A percentile compares a stretch with the other conserved stretches of the same genome.
Evolutionary conservation across 2,888 invertebrate genomes (phyloP).

Genomic region (Heliconius charithonia): DNA sequence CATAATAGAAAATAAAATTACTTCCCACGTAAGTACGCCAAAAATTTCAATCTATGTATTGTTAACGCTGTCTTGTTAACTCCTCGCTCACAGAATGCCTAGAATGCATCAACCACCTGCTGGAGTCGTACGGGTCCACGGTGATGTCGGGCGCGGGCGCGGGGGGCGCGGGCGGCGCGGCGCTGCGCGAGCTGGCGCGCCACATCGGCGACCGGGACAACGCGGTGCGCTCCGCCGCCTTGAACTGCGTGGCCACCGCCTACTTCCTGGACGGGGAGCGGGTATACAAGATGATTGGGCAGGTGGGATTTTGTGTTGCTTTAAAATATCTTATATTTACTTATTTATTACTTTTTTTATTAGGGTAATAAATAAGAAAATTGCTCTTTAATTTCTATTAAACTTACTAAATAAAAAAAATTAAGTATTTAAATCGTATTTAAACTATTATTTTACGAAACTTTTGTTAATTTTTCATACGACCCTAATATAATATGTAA

Average conservation of each 20-base stretch:
- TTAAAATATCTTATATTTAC: no score
- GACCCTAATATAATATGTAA: no score
- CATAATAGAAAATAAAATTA: background rate
- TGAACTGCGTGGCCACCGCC: conserved; percentile 96
- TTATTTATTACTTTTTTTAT: no score
- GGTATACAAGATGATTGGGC: conserved; percentile 95
- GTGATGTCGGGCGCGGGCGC: conserved; percentile 91
- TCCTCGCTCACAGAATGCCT: conserved; percentile 91
- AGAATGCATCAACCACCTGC: conserved; percentile 93
- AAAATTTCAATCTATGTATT: no score
- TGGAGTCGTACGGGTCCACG: conserved; percentile 92
- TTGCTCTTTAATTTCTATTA: background rate
- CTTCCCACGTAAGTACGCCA: no score
- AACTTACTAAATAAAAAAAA: background rate
- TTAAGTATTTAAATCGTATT: no score
- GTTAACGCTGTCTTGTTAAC: background rate
- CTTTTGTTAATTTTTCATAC: no score
- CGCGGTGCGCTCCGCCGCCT: conserved; percentile 96
- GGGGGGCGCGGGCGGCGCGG: conserved; percentile 92
- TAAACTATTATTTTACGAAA: no score
- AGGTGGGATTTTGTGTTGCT: conserved; percentile 76
- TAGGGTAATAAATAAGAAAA: no score
- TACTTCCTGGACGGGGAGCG: conserved; percentile 96
- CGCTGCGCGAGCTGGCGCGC: conserved; percentile 94
- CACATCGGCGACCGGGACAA: conserved; percentile 98